A percentile compares a stretch with the other conserved stretches of the same genome.
These are phyloP conservation scores for Ganaspis brasiliensis DNA, from an alignment of 2,888 invertebrate genomes.

Conservation along the genomic window DNA sequence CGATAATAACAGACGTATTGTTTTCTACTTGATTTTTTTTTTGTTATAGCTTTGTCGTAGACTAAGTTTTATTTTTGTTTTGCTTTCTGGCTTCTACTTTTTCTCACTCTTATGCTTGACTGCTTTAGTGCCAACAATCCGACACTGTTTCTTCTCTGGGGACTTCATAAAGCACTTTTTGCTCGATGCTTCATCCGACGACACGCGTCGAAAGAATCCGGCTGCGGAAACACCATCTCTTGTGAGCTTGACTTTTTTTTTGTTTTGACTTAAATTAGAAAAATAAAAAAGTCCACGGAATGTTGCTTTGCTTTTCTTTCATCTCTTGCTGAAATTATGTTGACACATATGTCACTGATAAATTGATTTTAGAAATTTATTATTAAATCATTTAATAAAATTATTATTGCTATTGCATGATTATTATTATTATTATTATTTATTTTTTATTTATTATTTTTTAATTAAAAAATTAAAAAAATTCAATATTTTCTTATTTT, in stretches of 20 bases:
- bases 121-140: slow-evolving; percentile 42
- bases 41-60: slow-evolving; percentile 34
- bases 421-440: too few relatives aligned
- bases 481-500: too few relatives aligned
- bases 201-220: slow-evolving; percentile 39
- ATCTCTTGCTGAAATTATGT: neutral
- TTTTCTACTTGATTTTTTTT: slow-evolving; percentile 45
- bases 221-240: slow-evolving; percentile 34
- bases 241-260: slow-evolving; percentile 26
- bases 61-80: slow-evolving; percentile 44
- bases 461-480: too few relatives aligned
- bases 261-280: neutral
- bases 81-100: slow-evolving; percentile 43
- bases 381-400: neutral
- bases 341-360: neutral
- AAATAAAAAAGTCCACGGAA: neutral
- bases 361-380: neutral
- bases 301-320: neutral
- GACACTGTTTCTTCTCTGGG: slow-evolving; percentile 41
- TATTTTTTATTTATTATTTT: too few relatives aligned
- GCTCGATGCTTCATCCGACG: slow-evolving; percentile 40
- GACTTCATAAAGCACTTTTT: slow-evolving; percentile 46
- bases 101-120: slow-evolving; percentile 39
- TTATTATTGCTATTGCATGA: too few relatives aligned
- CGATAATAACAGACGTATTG: slow-evolving; percentile 45